Evolutionary conservation across 2,888 invertebrate genomes (phyloP).

Genomic region (Coenonympha glycerion): DNA sequence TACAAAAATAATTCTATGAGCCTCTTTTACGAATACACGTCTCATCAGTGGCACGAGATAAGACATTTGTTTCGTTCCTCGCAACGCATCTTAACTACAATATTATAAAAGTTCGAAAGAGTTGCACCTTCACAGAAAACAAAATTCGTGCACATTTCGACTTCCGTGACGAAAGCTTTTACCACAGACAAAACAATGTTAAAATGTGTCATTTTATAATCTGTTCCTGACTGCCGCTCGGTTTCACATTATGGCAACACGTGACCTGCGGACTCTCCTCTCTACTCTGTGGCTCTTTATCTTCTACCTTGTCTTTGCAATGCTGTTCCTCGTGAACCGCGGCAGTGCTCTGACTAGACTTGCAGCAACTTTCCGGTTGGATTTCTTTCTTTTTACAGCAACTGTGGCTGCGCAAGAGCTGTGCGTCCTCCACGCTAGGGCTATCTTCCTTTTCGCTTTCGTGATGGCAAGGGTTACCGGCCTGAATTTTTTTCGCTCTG

Average conservation of each 20-base stretch:
- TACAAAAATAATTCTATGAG: slow-evolving; percentile 1
- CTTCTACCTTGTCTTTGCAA: slow-evolving; percentile 36
- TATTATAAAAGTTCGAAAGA: too few relatives aligned
- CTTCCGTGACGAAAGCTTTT: background rate
- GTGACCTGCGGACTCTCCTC: slow-evolving; percentile 60
- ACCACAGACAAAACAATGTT: slow-evolving; percentile 9
- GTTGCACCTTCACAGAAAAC: too few relatives aligned
- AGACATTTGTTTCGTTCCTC: background rate
- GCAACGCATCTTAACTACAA: too few relatives aligned
- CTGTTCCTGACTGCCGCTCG: slow-evolving; percentile 62
- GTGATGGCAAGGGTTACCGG: slow-evolving; percentile 35
- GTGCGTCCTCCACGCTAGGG: slow-evolving; percentile 57
- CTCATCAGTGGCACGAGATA: background rate
- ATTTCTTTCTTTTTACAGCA: slow-evolving; percentile 54
- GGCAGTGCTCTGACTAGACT: slow-evolving; percentile 34
- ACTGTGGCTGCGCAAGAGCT: slow-evolving; percentile 47
- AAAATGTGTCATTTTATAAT: slow-evolving; percentile 40
- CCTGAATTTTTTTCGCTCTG: slow-evolving; percentile 42
- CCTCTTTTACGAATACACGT: background rate
- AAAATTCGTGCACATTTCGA: too few relatives aligned
- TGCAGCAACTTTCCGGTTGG: slow-evolving; percentile 39
- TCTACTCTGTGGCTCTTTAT: slow-evolving; percentile 33
- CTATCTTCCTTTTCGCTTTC: slow-evolving; percentile 54
- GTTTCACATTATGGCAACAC: slow-evolving; percentile 51
- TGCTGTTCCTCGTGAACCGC: slow-evolving; percentile 25